Conservation (phyloP, 2,888 invertebrate genomes). For the Stratiomys singularior region DNA sequence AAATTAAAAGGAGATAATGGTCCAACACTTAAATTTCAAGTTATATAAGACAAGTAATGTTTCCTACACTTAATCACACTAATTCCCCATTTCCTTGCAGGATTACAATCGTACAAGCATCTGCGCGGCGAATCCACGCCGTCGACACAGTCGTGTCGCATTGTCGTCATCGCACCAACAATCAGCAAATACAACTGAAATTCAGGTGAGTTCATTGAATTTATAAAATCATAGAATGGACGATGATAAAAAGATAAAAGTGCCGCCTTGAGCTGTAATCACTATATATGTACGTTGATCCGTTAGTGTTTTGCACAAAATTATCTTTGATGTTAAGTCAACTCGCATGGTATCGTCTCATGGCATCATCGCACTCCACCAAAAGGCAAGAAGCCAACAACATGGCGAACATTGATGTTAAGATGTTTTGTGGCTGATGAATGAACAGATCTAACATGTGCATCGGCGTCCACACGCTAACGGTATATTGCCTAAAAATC, state of each 20-base stretch:
- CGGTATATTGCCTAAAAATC: conserved; percentile 38
- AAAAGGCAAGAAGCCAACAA: background rate
- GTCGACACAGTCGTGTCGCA: background rate
- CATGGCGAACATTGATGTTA: background rate
- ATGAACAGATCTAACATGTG: background rate
- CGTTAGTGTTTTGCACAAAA: background rate
- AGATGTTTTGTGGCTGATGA: conserved; percentile 3
- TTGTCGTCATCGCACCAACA: background rate
- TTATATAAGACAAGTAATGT: too few relatives aligned
- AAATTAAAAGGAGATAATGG: too few relatives aligned
- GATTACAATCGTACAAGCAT: background rate
- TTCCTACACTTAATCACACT: too few relatives aligned
- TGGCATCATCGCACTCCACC: background rate
- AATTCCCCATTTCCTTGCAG: background rate
- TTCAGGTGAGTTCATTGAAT: conserved; percentile 12
- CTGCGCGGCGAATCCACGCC: background rate
- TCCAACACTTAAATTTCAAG: too few relatives aligned
- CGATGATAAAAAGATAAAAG: conserved; percentile 7
- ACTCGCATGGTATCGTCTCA: background rate
- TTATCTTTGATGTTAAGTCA: background rate
- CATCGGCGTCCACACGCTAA: conserved; percentile 22
- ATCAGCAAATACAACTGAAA: background rate
- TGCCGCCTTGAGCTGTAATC: conserved; percentile 5
- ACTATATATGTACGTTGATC: too few relatives aligned
- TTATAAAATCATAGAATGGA: background rate